Conservation (phyloP, 1,140 invertebrate species). For the Achroia grisella region DNA sequence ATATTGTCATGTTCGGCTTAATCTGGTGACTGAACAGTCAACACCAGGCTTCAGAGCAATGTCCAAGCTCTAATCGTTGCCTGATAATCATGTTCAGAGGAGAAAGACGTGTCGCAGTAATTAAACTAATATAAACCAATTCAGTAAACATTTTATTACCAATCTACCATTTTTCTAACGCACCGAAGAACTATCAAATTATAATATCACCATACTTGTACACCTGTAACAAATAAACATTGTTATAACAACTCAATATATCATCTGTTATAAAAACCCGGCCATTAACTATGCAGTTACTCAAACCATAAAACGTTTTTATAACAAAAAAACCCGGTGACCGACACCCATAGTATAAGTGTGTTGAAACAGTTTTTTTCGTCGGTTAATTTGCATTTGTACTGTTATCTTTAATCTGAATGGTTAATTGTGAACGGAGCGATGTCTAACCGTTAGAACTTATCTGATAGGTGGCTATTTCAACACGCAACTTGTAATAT, state of each 20-base stretch:
- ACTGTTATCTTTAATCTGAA: conserved; percentile 47
- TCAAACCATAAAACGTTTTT: conserved; percentile 1
- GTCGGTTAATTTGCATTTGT: conserved; percentile 49
- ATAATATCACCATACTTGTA: not conserved
- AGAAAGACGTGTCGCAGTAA: no score
- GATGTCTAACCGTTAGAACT: conserved; percentile 46
- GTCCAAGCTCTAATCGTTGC: no score
- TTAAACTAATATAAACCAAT: no score
- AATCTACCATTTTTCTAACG: no score
- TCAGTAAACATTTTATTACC: no score
- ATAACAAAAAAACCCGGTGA: conserved; percentile 3
- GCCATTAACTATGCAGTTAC: conserved; percentile 6
- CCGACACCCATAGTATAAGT: conserved; percentile 7
- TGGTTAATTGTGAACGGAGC: conserved; percentile 48
- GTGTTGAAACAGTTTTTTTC: conserved; percentile 17
- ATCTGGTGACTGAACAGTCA: no score
- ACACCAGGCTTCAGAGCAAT: no score
- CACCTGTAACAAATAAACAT: conserved; percentile 2
- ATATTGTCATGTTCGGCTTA: no score
- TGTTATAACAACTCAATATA: not conserved
- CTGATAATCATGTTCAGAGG: no score
- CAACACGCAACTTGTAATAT: conserved; percentile 22
- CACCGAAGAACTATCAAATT: no score
- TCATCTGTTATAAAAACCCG: not conserved
- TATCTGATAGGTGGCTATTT: conserved; percentile 37